Evolutionary conservation across 2,797 vertebrate genomes (phyloP).

Genomic region (Hemitrygon akajei): DNA sequence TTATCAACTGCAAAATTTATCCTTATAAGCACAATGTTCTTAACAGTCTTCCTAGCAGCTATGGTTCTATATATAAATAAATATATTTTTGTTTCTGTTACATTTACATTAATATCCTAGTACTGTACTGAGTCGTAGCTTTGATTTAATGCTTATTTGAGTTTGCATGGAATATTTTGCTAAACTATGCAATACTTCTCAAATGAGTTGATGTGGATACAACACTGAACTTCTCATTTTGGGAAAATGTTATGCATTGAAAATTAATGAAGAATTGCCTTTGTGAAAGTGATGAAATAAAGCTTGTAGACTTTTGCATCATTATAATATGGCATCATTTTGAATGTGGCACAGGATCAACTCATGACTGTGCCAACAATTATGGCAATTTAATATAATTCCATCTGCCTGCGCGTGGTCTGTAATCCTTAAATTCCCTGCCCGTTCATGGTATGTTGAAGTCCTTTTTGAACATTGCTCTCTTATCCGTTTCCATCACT

Average conservation of each 20-base stretch:
- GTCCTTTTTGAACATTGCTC: no score
- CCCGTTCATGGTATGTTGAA: no score
- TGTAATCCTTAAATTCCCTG: no score
- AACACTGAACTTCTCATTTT: background rate
- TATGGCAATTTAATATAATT: no score
- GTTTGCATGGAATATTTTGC: background rate
- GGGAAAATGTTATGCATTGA: background rate
- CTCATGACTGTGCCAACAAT: no score
- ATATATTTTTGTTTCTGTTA: background rate
- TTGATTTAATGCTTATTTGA: background rate
- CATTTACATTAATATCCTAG: background rate
- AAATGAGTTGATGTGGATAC: background rate
- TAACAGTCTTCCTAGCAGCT: background rate
- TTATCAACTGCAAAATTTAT: background rate
- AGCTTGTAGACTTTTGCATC: background rate
- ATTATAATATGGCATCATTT: background rate
- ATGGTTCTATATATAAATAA: background rate
- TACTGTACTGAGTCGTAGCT: background rate
- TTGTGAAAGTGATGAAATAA: background rate
- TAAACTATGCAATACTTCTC: background rate
- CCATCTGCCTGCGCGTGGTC: no score
- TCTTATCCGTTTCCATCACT: no score
- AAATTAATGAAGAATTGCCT: background rate
- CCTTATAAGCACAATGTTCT: background rate
- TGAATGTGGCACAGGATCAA: no score